Evolutionary conservation across 2,113 vertebrate species (phyloP), one percentile per base, ranked within the genome.

Genomic region (Python bivittatus): DNA sequence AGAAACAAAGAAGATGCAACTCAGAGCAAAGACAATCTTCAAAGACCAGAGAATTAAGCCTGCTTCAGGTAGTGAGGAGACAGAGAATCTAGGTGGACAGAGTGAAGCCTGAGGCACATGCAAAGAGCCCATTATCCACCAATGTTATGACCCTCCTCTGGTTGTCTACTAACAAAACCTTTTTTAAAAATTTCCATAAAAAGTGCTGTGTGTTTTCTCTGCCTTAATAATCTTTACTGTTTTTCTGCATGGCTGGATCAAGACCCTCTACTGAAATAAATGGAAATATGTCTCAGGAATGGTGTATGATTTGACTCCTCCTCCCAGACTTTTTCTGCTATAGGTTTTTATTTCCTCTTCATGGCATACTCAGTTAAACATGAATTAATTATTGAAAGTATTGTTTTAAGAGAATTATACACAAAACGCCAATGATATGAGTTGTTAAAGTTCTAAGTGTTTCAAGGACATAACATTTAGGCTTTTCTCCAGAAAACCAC

Each of bases 401-500:
- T 79, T 68, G 12, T 72, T 42, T 88, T 38, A 44, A 48, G 42
- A 79, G 4, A 56, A 17, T 2, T 22, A 29, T 54, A n/a, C 25
- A 17, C 2, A 17, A 86, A 91, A 48, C 12, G 0, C 44, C 20
- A 83, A 25, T 79, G 58, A 48, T 9, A 58, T 52, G 44, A 48
- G 11, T 88, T 38, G 15, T 84, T 6, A 88, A 72, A 84, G 29
- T 44, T 52, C 5, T 92, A 4, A 48, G 20, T 92, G 25, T 56
- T 92, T n/a, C 42, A 52, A 44, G 44, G 27, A 48, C 23, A 25
- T 6, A 53, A n/a, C 17, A 91, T 54, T 91, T 87, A 38, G 91
- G 58, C 20, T 91, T 56, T 15, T 56, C 7, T 44, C 86, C 91
- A 92, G 38, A 7, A 88, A 88, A 56, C 48, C 91, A 52, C 91